Evolutionary conservation across 2,113 vertebrate genomes (phyloP), one percentile per base, ranked within the genome.

Genomic region (Lepus europaeus): DNA sequence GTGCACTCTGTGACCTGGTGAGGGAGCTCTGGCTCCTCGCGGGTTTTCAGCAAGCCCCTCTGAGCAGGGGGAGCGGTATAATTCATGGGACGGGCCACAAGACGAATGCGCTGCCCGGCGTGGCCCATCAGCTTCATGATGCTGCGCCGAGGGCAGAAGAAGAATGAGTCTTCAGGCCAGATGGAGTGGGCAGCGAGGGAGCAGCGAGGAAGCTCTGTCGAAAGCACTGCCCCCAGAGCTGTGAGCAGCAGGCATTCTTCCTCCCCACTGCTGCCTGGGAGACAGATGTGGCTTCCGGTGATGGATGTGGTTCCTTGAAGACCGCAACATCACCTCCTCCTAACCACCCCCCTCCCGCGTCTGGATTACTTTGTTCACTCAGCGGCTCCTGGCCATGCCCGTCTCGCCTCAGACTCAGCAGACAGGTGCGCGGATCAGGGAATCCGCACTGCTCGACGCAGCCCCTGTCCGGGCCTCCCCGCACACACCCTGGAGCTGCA

Each of bases 31-130:
- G n/a, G 53, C 2, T 74, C 29, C 1, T 22, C 80, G 9, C 20
- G 29, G 3, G 3, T 74, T 33, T 94, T 89, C 96, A 92, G 70
- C 56, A 85, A 93, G 96, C 31, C 64, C 22, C 61, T 68, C 89
- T 90, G 74, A 96, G 87, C 94, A 93, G 9, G 56, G 77, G 82
- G 96, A 95, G 91, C 89, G 91, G 92, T 83, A 31, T 85, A 89
- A 84, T 93, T 63, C 3, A 72, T 49, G 72, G 95, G 81, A 89
- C 92, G 96, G 87, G 59, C 12, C 76, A 69, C 96, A 74, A 29
- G 29, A 96, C 9, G 0, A 51, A 23, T 87, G 95, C 80, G 77
- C 39, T 92, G 91, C 79, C 64, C 78, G 70, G 49, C 9, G 78
- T 36, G 45, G 69, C 53, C 92, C 97, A 93, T 82, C 91, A 89